A percentile compares a stretch with the other conserved stretches of the same genome.
Evolutionary conservation across 2,797 vertebrate genomes (phyloP).

Genomic region (Kryptolebias ocellatus): DNA sequence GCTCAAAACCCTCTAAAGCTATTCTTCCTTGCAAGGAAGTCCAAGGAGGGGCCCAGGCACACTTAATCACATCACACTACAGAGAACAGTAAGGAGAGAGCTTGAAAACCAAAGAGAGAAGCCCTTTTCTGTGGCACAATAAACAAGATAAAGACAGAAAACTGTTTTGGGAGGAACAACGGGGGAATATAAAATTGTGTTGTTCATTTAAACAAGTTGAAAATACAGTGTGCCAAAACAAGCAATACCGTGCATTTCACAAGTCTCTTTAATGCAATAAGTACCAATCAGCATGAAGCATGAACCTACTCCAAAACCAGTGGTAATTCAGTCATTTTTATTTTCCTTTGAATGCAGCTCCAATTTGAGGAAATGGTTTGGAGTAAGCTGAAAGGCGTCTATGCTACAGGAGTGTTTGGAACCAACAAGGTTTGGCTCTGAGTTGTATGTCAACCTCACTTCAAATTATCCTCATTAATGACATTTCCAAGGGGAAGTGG

Average conservation of each 20-base stretch:
- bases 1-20: conserved; percentile 61
- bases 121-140: conserved; percentile 52
- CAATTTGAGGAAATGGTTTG: conserved; percentile 78
- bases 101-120: conserved; percentile 42
- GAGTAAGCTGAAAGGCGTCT: conserved; percentile 67
- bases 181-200: conserved; percentile 9
- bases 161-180: conserved; percentile 21
- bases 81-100: conserved; percentile 38
- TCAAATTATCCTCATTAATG: conserved; percentile 82
- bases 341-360: conserved; percentile 58
- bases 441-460: conserved; percentile 71
- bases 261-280: conserved; percentile 42
- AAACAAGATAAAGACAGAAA: conserved; percentile 42
- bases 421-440: conserved; percentile 73
- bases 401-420: conserved; percentile 67
- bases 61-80: conserved; percentile 69
- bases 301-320: conserved; percentile 57
- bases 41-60: conserved; percentile 52
- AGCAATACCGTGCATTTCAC: conserved; percentile 32
- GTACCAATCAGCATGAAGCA: conserved; percentile 44
- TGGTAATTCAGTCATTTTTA: conserved; percentile 71
- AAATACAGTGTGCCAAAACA: conserved; percentile 6
- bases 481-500: conserved; percentile 73
- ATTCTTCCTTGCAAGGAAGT: conserved; percentile 52
- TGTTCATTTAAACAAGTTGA: conserved; percentile 23